phyloP scores from a whole-genome alignment of 30 jellyfish, hydroid and myxozoan genomes.

The Aurelia sp. region DNA sequence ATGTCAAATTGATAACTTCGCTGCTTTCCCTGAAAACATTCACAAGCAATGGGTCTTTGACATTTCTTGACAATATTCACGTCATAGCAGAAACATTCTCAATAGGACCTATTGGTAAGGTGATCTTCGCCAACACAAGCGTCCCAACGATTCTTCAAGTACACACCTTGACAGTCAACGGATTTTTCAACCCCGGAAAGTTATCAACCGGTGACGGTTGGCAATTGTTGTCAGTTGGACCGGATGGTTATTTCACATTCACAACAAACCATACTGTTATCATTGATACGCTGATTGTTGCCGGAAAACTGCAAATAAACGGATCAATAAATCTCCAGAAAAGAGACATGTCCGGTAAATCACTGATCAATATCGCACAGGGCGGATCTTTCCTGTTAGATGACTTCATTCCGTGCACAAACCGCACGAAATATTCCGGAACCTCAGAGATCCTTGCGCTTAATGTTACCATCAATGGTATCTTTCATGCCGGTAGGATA shows the following conservation, averaged over 20 bases:
- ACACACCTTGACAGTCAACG: constrained; percentile 44
- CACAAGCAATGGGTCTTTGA: constrained; percentile 38
- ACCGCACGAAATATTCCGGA: constrained; percentile 43
- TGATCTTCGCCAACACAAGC: constrained; percentile 21
- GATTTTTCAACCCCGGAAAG: constrained; percentile 41
- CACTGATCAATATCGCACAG: constrained; percentile 24
- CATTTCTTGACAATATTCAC: constrained; percentile 2
- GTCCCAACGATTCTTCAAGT: constrained; percentile 15
- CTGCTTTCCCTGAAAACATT: constrained; percentile 5
- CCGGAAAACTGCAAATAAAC: constrained; percentile 32
- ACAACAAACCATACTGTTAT: constrained; percentile 37
- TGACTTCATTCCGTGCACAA: constrained; percentile 38
- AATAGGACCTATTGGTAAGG: constrained; percentile 46
- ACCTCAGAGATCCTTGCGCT: constrained; percentile 41
- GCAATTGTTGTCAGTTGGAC: constrained; percentile 48
- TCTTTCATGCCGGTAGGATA: constrained; percentile 47
- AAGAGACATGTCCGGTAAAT: constrained; percentile 57
- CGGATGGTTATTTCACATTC: constrained; percentile 36
- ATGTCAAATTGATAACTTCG: constrained; percentile 16
- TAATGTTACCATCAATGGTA: constrained; percentile 53
- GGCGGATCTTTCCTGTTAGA: constrained; percentile 60
- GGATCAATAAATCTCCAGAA: constrained; percentile 40
- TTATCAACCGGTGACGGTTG: constrained; percentile 57
- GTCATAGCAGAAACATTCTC: constrained; percentile 22
- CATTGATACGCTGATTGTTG: constrained; percentile 22